Percentiles rank a stretch among this genome's conserved stretches.
Conservation (phyloP, 2,113 vertebrate species). For the Enhydra lutris region DNA sequence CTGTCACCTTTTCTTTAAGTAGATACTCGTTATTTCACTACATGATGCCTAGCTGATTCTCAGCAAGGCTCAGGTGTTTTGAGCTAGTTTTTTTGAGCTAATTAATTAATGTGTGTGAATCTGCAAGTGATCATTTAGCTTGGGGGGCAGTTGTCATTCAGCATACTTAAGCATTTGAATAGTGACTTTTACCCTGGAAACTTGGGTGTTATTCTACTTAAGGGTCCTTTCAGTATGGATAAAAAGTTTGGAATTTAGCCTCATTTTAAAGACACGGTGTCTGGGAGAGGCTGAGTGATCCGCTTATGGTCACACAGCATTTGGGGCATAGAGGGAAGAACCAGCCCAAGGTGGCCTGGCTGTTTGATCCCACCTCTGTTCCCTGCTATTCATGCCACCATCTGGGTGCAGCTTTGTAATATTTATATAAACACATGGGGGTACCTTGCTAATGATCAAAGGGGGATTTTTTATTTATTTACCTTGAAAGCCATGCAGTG, state of each 20-base stretch:
- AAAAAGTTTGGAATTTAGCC: background rate
- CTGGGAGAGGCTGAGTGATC: background rate
- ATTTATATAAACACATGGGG: background rate
- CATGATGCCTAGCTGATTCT: background rate
- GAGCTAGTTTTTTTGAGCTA: background rate
- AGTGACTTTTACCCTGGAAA: background rate
- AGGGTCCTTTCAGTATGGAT: background rate
- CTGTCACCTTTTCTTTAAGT: background rate
- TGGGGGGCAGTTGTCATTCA: background rate
- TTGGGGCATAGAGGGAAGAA: background rate
- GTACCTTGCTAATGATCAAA: background rate
- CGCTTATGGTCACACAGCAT: background rate
- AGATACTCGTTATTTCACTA: background rate
- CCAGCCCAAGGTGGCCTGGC: background rate
- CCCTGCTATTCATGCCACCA: background rate
- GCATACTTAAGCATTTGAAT: background rate
- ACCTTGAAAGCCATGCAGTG: background rate
- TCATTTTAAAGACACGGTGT: background rate
- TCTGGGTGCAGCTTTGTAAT: background rate
- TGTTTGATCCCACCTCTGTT: background rate
- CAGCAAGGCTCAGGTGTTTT: background rate
- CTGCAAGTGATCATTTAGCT: background rate
- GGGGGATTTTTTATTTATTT: slow-evolving; percentile 24
- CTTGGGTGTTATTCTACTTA: background rate
- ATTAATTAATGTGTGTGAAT: background rate